A percentile compares a stretch with the other conserved stretches of the same genome.
phyloP scores from a whole-genome alignment of 1,140 invertebrate genomes.

The Pygmarrhopalites habei region DNA sequence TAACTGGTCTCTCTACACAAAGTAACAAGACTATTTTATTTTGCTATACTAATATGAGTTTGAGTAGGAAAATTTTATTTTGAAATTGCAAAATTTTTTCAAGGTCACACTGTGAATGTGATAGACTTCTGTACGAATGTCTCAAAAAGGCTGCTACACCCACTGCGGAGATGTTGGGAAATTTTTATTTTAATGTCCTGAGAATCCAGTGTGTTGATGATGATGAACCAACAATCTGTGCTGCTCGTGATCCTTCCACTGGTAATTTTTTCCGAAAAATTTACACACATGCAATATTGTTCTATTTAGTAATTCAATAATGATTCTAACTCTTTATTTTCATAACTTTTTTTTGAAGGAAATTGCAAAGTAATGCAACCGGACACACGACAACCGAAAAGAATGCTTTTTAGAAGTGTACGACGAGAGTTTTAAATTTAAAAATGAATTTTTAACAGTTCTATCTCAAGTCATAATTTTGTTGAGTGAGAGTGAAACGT shows the following conservation, averaged over 20 bases:
- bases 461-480: too few species aligned
- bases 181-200: constrained; percentile 79
- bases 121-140: constrained; percentile 71
- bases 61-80: too few species aligned
- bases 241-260: not conserved
- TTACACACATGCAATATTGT: too few species aligned
- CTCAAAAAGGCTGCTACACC: constrained; percentile 61
- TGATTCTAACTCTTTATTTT: too few species aligned
- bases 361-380: constrained; percentile 5
- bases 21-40: constrained; percentile 58
- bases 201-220: constrained; percentile 68
- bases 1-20: constrained; percentile 77
- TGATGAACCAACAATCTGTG: constrained; percentile 24
- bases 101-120: constrained; percentile 75
- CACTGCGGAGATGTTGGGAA: constrained; percentile 67
- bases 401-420: constrained; percentile 10
- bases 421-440: not conserved
- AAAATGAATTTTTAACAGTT: too few species aligned
- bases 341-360: too few species aligned
- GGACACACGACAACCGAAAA: not conserved
- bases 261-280: too few species aligned
- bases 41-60: too few species aligned
- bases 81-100: constrained; percentile 35
- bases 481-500: too few species aligned
- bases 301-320: too few species aligned